phyloP scores from a whole-genome alignment of 2,888 invertebrate genomes.

The Xanthorhoe spadicearia region DNA sequence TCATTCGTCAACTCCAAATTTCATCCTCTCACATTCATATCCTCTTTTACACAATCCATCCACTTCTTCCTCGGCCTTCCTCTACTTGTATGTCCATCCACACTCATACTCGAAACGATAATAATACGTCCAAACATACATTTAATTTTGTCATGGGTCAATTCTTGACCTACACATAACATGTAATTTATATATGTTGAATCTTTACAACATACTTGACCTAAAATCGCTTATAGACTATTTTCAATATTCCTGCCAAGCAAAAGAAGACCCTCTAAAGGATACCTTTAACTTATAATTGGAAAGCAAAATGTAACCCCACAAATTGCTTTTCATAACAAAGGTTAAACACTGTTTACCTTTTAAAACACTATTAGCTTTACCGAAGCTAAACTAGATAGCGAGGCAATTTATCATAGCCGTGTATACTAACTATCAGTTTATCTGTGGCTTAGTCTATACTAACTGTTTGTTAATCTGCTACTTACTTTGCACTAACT shows the following conservation, averaged over 20 bases:
- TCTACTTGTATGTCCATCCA: no score
- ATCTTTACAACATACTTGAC: neutral
- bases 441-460: constrained; percentile 13
- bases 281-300: neutral
- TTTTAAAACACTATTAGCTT: constrained; percentile 27
- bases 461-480: constrained; percentile 20
- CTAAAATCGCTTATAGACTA: neutral
- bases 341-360: constrained; percentile 24
- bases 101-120: no score
- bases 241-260: neutral
- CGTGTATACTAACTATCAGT: constrained; percentile 10
- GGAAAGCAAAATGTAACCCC: neutral
- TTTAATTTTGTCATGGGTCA: no score
- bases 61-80: no score
- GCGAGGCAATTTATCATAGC: constrained; percentile 36
- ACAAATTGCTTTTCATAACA: constrained; percentile 18
- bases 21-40: no score
- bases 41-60: no score
- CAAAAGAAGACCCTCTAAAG: neutral
- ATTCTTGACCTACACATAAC: no score
- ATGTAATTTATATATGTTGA: neutral
- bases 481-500: constrained; percentile 2
- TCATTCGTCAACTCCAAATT: no score
- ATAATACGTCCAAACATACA: no score
- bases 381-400: constrained; percentile 20